Percentiles rank a stretch among this genome's conserved stretches.
phyloP scores from a whole-genome alignment of 2,113 vertebrate species.

The Lipotes vexillifer region DNA sequence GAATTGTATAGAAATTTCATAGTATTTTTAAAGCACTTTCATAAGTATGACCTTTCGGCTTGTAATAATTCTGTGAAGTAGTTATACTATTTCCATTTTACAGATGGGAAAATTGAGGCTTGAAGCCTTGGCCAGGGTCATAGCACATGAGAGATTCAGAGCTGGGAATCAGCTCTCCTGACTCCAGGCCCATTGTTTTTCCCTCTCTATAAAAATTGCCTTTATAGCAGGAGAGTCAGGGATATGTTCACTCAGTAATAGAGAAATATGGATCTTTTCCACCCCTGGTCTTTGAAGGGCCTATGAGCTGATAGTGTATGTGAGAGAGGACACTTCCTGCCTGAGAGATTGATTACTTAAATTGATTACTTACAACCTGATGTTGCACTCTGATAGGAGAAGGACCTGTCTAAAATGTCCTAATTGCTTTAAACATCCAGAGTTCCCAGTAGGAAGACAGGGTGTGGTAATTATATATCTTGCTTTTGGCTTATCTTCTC shows the following conservation, averaged over 20 bases:
- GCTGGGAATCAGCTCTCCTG: background rate
- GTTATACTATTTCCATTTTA: background rate
- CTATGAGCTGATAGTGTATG: background rate
- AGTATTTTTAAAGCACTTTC: background rate
- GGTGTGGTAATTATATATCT: constrained; percentile 49
- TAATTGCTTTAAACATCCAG: constrained; percentile 39
- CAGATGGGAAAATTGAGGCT: background rate
- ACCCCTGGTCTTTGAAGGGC: background rate
- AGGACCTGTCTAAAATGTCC: background rate
- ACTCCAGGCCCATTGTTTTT: background rate
- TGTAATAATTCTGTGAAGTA: background rate
- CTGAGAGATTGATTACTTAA: background rate
- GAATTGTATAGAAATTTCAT: constrained; percentile 15
- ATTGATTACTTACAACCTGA: constrained; percentile 26
- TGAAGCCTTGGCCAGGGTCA: background rate
- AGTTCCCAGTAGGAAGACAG: constrained; percentile 29
- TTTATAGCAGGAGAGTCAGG: background rate
- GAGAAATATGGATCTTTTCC: background rate
- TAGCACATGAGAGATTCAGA: background rate
- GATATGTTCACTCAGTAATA: background rate
- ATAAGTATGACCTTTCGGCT: background rate
- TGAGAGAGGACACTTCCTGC: background rate
- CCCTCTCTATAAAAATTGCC: background rate
- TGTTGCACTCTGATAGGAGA: background rate
- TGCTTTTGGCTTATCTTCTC: constrained; percentile 48